Conservation (phyloP, 1,140 invertebrate genomes). For the Teleogryllus occipitalis region DNA sequence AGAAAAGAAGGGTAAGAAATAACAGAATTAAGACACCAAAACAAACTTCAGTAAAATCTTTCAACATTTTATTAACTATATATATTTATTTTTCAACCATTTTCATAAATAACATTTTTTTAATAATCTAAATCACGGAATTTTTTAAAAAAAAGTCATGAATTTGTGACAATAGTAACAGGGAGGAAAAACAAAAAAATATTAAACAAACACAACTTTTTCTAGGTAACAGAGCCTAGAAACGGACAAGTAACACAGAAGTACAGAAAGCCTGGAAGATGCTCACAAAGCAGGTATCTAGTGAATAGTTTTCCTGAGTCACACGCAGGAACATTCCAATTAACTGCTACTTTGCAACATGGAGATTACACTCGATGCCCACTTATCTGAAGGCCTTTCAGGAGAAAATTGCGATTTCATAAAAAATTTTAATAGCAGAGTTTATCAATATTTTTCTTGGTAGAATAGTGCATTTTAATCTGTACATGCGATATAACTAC, state of each 20-base stretch:
- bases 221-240: not conserved
- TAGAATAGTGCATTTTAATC: not conserved
- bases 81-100: constrained; percentile 6
- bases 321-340: not conserved
- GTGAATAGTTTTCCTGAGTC: not conserved
- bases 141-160: not conserved
- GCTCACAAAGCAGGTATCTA: not conserved
- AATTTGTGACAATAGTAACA: not conserved
- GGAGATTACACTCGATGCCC: not conserved
- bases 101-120: constrained; percentile 2
- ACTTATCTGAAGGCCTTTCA: not conserved
- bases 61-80: constrained; percentile 6
- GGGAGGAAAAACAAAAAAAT: not conserved
- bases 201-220: not conserved
- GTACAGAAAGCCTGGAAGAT: not conserved
- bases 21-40: not conserved
- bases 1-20: not conserved
- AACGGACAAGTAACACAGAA: not conserved
- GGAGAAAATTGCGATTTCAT: not conserved
- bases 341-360: not conserved
- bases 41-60: not conserved
- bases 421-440: not conserved
- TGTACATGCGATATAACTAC: not conserved
- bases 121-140: not conserved
- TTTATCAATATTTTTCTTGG: not conserved